Evolutionary conservation across 2,888 invertebrate species (phyloP), one percentile per base, ranked within the genome.

Genomic region (Macrophya annulata): DNA sequence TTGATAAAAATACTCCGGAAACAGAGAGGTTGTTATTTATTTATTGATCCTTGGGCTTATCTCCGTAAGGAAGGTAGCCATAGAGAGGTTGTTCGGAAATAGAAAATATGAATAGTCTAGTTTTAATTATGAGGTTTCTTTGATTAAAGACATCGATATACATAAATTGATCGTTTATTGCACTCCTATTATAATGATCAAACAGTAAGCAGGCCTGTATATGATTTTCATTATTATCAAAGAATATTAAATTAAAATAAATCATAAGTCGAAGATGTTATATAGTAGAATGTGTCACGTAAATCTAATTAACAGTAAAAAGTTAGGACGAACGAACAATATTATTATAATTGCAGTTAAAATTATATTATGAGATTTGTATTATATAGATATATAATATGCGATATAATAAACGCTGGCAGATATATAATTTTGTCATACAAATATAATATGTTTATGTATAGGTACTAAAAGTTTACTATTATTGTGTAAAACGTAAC

Each of bases 141-240:
- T 0, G 10, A 62, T 2, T 0, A 1, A 21, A 12, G 12, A 62
- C 59, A n/a, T n/a, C 37, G 21, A 2, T 37, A 21, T 37, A 59
- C 55, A 37, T 59, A 40, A 59, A 79, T 79, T 21, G 37, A 59
- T 55, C 21, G 55, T 79, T 79, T 79, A 79, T 79, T 79, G 79
- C 79, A 79, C 79, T 79, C 55, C 37, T 79, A 59, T 59, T 15
- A 79, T 21, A 55, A 59, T 79, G 55, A 79, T 59, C 40, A n/a
- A 79, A 79, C 37, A 59, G 31, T 21, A 9, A 79, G 10, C 31
- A 40, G 45, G 79, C n/a, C 21, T n/a, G 59, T 40, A 71, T 40
- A 71, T 71, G 40, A n/a, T 72, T 43, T 72, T 72, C 9, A 72
- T 72, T 43, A 21, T 62, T 12, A 62, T 62, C 10, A 25, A 62